Conservation (phyloP, 2,113 vertebrate species). For the Phalacrocorax carbo region DNA sequence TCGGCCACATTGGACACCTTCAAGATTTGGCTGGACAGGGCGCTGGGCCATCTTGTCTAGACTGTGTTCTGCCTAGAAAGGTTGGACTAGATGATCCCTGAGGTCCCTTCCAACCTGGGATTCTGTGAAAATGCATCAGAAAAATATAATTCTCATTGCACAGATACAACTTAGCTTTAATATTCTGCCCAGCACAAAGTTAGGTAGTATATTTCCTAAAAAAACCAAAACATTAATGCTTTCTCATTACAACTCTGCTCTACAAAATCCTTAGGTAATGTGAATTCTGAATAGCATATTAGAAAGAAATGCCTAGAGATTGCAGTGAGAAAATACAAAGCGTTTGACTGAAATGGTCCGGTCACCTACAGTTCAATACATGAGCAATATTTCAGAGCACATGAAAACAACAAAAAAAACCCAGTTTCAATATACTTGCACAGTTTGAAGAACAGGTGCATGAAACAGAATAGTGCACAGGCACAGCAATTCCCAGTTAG, state of each 20-base stretch:
- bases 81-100: neutral
- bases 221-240: neutral
- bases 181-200: neutral
- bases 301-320: neutral
- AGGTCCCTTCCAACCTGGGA: neutral
- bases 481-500: neutral
- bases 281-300: neutral
- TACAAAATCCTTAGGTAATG: neutral
- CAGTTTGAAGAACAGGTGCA: constrained; percentile 15
- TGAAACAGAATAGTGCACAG: neutral
- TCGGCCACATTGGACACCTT: too few relatives aligned
- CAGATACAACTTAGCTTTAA: neutral
- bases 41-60: neutral
- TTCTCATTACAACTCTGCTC: neutral
- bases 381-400: neutral
- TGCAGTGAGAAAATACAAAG: neutral
- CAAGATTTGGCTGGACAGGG: neutral
- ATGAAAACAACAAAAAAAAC: neutral
- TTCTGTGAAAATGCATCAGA: neutral
- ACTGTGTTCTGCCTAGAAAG: neutral
- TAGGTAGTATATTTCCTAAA: neutral
- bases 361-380: neutral
- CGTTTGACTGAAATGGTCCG: neutral
- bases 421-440: neutral
- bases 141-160: neutral